Evolutionary conservation across 2,797 vertebrate species (phyloP).

Genomic region (Liasis olivaceus): DNA sequence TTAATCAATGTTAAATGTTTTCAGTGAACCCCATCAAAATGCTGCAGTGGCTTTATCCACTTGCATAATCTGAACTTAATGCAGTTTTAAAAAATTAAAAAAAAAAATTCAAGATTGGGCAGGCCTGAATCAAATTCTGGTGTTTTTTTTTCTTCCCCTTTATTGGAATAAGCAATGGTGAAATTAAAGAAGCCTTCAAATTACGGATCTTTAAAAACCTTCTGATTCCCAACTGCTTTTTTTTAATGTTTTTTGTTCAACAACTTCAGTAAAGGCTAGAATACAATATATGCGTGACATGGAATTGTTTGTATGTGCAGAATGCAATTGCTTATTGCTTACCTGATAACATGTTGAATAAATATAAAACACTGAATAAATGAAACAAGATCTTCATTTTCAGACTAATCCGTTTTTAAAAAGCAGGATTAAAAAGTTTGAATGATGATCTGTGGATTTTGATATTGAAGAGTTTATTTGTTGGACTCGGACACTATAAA

Average conservation of each 20-base stretch:
- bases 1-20: conserved; percentile 29
- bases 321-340: not conserved
- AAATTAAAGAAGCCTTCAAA: not conserved
- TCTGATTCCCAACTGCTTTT: not conserved
- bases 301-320: not conserved
- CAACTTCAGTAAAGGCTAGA: not conserved
- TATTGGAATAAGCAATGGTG: conserved; percentile 16
- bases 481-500: not conserved
- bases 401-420: not conserved
- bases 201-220: not conserved
- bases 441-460: not conserved
- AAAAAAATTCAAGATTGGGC: fast-evolving
- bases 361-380: not conserved
- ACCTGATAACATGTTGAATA: not conserved
- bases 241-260: not conserved
- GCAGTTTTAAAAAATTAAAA: conserved; percentile 3
- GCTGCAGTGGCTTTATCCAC: not conserved
- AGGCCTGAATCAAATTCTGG: not conserved
- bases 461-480: not conserved
- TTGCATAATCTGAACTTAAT: not conserved
- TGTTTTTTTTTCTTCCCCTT: not conserved
- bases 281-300: not conserved
- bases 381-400: not conserved
- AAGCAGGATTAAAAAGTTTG: not conserved
- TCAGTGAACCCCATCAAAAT: conserved; percentile 7